Conservation (phyloP, 2,797 vertebrate genomes). For the Enteromius argenteus region DNA sequence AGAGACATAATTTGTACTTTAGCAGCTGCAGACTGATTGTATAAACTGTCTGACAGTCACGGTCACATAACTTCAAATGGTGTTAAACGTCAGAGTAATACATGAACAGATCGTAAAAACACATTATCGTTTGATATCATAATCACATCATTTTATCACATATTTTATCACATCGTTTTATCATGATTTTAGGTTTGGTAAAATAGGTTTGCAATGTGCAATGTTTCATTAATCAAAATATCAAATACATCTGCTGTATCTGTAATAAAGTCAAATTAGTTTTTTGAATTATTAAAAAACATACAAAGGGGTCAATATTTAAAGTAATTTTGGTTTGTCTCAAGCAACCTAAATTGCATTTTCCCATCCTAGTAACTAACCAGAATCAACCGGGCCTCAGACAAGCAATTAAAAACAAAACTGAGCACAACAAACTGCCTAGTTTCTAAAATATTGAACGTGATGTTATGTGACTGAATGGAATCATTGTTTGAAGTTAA, state of each 20-base stretch:
- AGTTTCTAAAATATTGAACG: not conserved
- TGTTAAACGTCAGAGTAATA: not conserved
- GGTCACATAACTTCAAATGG: constrained; percentile 13
- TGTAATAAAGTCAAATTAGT: not conserved
- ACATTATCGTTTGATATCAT: not conserved
- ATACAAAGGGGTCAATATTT: not conserved
- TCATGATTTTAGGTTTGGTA: not conserved
- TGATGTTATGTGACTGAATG: not conserved
- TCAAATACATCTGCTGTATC: not conserved
- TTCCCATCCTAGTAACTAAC: not conserved
- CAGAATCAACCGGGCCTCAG: too few species aligned
- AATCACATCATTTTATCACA: not conserved
- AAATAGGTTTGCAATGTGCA: constrained; percentile 1
- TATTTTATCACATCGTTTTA: not conserved
- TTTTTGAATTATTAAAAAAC: not conserved
- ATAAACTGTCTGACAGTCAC: constrained; percentile 26
- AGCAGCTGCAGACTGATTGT: constrained; percentile 36
- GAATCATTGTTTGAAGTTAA: not conserved
- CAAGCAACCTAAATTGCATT: not conserved
- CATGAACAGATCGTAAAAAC: not conserved
- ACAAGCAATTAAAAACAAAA: too few species aligned
- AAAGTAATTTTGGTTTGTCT: not conserved
- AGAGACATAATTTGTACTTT: constrained; percentile 19
- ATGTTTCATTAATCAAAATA: not conserved
- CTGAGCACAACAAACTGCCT: too few species aligned